A percentile compares a stretch with the other conserved stretches of the same genome.
These are phyloP conservation scores for Scolopax rusticola DNA, from an alignment of 2,797 vertebrate species.

Conservation along the genomic window DNA sequence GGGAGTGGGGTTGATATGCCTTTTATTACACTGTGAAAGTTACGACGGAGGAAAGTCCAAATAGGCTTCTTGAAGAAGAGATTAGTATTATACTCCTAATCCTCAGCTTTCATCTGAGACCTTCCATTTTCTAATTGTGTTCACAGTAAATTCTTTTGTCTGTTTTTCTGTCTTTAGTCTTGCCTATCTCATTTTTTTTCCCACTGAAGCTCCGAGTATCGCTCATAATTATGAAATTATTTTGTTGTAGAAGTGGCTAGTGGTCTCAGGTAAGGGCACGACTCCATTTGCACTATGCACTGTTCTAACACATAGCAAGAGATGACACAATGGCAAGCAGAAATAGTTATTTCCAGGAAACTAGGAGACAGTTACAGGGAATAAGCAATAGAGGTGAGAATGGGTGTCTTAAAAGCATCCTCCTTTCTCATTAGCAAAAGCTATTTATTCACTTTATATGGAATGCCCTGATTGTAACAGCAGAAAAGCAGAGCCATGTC, in stretches of 20 bases:
- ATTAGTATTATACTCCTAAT: background rate
- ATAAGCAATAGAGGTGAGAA: background rate
- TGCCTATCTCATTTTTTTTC: background rate
- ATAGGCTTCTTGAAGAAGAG: background rate
- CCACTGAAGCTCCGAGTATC: background rate
- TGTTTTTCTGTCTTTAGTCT: background rate
- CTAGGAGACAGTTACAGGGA: background rate
- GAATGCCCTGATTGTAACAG: background rate
- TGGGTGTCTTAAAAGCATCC: background rate
- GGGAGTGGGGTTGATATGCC: background rate
- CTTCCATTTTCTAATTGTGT: background rate
- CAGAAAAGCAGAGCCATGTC: background rate
- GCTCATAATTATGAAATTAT: background rate
- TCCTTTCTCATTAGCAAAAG: background rate
- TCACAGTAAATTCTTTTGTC: background rate
- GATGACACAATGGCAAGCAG: background rate
- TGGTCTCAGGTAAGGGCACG: background rate
- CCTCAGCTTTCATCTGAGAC: background rate
- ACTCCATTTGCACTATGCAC: background rate
- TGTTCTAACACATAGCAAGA: background rate
- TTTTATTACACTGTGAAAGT: background rate
- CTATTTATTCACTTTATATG: background rate
- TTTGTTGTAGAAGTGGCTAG: background rate
- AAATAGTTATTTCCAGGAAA: background rate
- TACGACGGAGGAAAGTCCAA: background rate